Percentiles rank a stretch among this genome's conserved stretches.
Conservation (phyloP, 2,113 vertebrate genomes). For the Amphiprion percula region DNA sequence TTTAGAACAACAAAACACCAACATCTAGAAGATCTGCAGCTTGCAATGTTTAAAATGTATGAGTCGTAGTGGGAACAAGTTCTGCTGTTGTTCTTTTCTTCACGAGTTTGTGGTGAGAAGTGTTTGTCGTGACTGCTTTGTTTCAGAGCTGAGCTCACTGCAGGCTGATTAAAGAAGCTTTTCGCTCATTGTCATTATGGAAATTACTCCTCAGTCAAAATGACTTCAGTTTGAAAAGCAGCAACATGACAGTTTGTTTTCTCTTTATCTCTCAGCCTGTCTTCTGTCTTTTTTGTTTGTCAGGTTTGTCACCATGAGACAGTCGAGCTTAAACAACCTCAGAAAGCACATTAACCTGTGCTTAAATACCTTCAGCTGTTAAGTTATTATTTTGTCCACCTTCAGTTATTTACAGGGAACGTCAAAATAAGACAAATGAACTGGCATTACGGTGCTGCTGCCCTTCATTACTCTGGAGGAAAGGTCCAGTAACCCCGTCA, state of each 20-base stretch:
- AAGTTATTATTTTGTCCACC: not conserved
- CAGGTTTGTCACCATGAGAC: not conserved
- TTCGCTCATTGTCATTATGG: constrained; percentile 1
- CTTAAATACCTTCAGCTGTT: not conserved
- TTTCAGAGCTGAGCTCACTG: constrained; percentile 28
- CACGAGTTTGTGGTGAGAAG: constrained; percentile 3
- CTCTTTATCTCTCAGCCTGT: not conserved
- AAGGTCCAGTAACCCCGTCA: not conserved
- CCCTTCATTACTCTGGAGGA: constrained; percentile 20
- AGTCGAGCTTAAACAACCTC: not conserved
- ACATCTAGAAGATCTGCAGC: not conserved
- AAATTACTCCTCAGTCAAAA: constrained; percentile 12
- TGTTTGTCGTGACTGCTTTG: constrained; percentile 1
- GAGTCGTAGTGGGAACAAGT: not conserved
- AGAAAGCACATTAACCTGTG: not conserved
- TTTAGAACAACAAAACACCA: too few species aligned
- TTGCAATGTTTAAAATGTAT: too few species aligned
- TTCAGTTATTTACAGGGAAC: not conserved
- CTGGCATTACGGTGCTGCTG: constrained; percentile 20
- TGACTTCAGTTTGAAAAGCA: not conserved
- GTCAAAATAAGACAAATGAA: constrained; percentile 40
- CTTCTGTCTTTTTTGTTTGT: not conserved
- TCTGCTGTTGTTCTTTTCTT: constrained; percentile 2
- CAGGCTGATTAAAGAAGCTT: constrained; percentile 23
- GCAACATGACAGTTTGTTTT: not conserved